Conservation (phyloP, 2,113 vertebrate species). For the western clawed frog (Xenopus tropicalis) region UCB_Xtro_10.0 CM004450.2:42368501-42369000, state of each 20-base stretch:
- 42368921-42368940: constrained; percentile 22
- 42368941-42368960: constrained; percentile 40
- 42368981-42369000: constrained; percentile 42
- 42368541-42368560: too few relatives aligned
- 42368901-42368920: constrained; percentile 41
- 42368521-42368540: too few relatives aligned
- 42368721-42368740: constrained; percentile 18
- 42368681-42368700: constrained; percentile 3
- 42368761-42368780: neutral
- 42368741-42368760: neutral
- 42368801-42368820: constrained; percentile 28
- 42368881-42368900: constrained; percentile 44
- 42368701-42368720: constrained; percentile 29
- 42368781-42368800: neutral
- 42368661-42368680: constrained; percentile 10
- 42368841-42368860: constrained; percentile 32
- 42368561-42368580: too few relatives aligned
- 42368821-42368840: constrained; percentile 31
- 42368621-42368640: constrained; percentile 8
- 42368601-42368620: constrained; percentile 31
- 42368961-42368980: constrained; percentile 31
- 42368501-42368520: too few relatives aligned
- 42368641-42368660: constrained; percentile 36
- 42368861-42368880: constrained; percentile 33
- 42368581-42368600: too few relatives aligned